phyloP scores from a whole-genome alignment of 2,797 vertebrate genomes.

The Decapterus maruadsi region DNA sequence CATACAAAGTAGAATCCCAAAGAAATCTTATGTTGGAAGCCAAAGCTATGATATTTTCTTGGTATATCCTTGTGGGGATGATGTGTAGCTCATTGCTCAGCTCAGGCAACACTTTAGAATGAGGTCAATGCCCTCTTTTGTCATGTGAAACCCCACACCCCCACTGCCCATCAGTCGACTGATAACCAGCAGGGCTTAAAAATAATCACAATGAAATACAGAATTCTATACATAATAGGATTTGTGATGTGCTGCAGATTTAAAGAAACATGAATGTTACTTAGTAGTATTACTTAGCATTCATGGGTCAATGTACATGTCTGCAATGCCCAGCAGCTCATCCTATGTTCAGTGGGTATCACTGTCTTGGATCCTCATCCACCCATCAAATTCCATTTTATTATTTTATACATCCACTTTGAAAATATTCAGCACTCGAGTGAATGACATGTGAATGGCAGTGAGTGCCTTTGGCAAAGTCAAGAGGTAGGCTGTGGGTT shows the following conservation, averaged over 20 bases:
- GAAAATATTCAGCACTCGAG: constrained; percentile 1
- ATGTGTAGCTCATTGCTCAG: constrained; percentile 34
- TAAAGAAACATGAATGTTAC: background rate
- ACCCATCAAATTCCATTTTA: constrained; percentile 10
- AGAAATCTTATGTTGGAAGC: constrained; percentile 64
- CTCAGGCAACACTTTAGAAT: constrained; percentile 26
- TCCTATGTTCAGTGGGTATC: background rate
- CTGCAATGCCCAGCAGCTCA: background rate
- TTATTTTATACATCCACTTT: background rate
- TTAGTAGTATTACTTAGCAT: constrained; percentile 8
- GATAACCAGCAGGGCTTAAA: constrained; percentile 26
- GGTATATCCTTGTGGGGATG: constrained; percentile 34
- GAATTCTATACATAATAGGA: constrained; percentile 12
- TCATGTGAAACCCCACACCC: constrained; percentile 17
- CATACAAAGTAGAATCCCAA: constrained; percentile 72
- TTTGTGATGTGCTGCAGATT: constrained; percentile 17
- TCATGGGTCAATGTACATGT: background rate
- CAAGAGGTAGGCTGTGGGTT: constrained; percentile 11
- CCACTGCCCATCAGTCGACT: background rate
- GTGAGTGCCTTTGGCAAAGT: constrained; percentile 27
- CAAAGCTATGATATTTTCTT: constrained; percentile 49
- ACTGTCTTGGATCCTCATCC: background rate
- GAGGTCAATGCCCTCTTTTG: constrained; percentile 47
- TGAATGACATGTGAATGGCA: constrained; percentile 15
- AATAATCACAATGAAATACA: constrained; percentile 33